Evolutionary conservation across 1,140 invertebrate species (phyloP).

Genomic region (Nephotettix cincticeps): DNA sequence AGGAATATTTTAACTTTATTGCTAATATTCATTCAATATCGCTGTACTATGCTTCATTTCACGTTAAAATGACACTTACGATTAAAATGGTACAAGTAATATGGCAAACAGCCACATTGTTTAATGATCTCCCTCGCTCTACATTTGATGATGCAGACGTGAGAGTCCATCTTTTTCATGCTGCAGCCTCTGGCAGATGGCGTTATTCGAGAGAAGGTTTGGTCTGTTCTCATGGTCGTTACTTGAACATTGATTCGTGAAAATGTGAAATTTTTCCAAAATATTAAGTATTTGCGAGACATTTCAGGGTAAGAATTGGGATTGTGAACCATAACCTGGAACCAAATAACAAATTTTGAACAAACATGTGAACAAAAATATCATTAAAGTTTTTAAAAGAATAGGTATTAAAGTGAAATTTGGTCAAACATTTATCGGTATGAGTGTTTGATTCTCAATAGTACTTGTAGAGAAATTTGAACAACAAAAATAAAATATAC

Average conservation of each 20-base stretch:
- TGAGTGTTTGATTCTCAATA: no score
- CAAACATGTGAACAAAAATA: neutral
- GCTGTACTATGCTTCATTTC: no score
- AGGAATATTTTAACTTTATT: no score
- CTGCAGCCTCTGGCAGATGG: neutral
- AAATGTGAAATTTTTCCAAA: neutral
- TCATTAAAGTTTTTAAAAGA: neutral
- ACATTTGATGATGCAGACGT: neutral
- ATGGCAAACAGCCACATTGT: neutral
- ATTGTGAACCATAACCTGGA: neutral
- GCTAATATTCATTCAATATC: no score
- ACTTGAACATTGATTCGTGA: neutral
- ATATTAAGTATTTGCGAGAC: neutral
- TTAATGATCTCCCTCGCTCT: neutral
- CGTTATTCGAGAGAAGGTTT: neutral
- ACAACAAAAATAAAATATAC: no score
- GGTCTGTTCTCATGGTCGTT: neutral
- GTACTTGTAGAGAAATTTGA: no score
- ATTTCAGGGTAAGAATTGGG: slow-evolving; percentile 1
- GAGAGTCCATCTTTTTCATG: neutral
- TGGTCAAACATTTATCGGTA: no score
- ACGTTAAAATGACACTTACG: no score
- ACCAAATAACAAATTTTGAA: neutral
- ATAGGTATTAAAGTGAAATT: neutral
- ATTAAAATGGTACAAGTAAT: neutral